Conservation (phyloP, 1,140 invertebrate species). For the Pentalonia nigronervosa region DNA sequence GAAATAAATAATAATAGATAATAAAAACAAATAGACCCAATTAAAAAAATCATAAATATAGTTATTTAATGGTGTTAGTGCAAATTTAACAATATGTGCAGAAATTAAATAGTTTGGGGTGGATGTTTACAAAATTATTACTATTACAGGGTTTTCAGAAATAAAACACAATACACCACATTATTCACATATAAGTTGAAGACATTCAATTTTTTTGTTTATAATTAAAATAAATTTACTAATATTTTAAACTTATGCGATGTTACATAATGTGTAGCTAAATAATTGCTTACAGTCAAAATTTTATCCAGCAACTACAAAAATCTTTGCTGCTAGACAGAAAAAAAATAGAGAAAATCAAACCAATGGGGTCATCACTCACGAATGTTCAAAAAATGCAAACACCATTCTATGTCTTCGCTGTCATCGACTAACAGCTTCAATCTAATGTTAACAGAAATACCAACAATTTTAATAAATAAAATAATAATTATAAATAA, state of each 20-base stretch:
- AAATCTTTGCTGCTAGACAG: background rate
- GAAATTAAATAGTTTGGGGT: background rate
- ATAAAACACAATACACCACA: slow-evolving; percentile 45
- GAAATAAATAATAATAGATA: slow-evolving; percentile 20
- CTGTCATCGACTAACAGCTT: slow-evolving; percentile 61
- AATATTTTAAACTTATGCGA: slow-evolving; percentile 37
- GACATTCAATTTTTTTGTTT: slow-evolving; percentile 36
- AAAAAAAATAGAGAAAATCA: background rate
- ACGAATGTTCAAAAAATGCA: slow-evolving; percentile 61
- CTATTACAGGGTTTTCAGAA: background rate
- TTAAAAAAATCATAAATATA: background rate
- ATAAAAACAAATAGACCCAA: slow-evolving; percentile 11
- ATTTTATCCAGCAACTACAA: background rate
- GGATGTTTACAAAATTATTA: slow-evolving; percentile 22
- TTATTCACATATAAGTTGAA: slow-evolving; percentile 40
- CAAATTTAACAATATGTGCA: background rate
- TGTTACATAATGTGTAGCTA: slow-evolving; percentile 52
- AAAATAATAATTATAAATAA: background rate
- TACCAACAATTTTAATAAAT: background rate
- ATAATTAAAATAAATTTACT: slow-evolving; percentile 43
- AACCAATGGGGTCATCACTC: background rate
- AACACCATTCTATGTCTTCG: slow-evolving; percentile 62
- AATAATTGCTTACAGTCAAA: background rate
- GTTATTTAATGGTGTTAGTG: background rate
- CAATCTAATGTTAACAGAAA: slow-evolving; percentile 60